These are phyloP conservation scores for Leptopilina drosophilae DNA, from an alignment of 2,888 invertebrate genomes.

Conservation along the genomic window DNA sequence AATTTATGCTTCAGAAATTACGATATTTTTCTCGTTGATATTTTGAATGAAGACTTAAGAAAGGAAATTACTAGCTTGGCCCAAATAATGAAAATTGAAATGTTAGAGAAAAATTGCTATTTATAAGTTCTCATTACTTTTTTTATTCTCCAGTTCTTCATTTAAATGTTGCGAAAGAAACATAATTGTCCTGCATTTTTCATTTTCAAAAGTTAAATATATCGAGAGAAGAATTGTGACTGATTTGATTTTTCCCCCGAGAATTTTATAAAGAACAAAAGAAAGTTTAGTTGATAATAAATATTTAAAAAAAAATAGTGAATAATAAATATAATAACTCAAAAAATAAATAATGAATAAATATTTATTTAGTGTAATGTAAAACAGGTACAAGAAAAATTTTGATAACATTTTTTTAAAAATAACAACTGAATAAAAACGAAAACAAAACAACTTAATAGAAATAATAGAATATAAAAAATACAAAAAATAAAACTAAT, in stretches of 20 bases:
- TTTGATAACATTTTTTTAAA: neutral
- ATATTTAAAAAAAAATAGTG: too few species aligned
- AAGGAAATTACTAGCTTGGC: constrained; percentile 16
- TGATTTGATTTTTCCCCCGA: neutral
- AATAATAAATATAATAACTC: too few species aligned
- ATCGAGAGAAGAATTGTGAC: neutral
- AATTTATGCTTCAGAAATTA: neutral
- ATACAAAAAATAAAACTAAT: too few species aligned
- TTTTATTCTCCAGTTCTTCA: constrained; percentile 13
- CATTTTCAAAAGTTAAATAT: neutral
- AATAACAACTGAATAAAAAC: too few species aligned
- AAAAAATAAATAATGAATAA: neutral
- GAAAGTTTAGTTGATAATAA: neutral
- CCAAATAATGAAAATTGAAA: constrained; percentile 16
- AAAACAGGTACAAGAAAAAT: neutral
- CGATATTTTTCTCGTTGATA: constrained; percentile 12
- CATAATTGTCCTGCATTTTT: neutral
- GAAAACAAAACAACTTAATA: too few species aligned
- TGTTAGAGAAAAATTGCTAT: neutral
- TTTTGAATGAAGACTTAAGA: neutral
- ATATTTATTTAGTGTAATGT: neutral
- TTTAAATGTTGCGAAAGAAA: neutral
- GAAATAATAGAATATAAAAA: too few species aligned
- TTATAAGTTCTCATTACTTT: neutral
- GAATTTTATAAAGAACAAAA: neutral